Evolutionary conservation across 2,797 vertebrate species (phyloP).

Genomic region (Silurus aristotelis): DNA sequence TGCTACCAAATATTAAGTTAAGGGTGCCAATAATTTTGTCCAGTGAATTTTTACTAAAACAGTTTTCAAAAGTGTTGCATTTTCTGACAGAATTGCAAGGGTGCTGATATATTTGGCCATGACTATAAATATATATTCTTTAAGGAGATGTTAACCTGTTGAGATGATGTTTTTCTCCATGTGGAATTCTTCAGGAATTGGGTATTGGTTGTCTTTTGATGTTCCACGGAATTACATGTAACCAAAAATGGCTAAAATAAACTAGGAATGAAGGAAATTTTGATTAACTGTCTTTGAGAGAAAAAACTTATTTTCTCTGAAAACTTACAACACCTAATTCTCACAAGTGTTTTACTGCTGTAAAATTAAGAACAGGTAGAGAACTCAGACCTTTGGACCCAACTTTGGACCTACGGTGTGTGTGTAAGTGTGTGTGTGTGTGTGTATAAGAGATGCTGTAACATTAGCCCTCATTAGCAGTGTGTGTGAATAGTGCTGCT

Average conservation of each 20-base stretch:
- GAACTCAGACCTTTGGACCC: not conserved
- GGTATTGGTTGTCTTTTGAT: not conserved
- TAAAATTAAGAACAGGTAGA: not conserved
- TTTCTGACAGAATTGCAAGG: too few relatives aligned
- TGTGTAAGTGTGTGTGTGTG: constrained; percentile 22
- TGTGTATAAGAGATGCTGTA: constrained; percentile 41
- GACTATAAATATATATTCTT: not conserved
- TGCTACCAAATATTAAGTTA: too few relatives aligned
- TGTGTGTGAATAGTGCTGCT: constrained; percentile 53
- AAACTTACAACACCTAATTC: too few relatives aligned
- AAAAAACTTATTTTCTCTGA: too few relatives aligned
- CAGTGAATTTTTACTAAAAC: too few relatives aligned
- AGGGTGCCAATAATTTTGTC: too few relatives aligned
- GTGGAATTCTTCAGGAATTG: not conserved
- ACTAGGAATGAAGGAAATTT: not conserved
- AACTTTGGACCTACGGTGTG: not conserved
- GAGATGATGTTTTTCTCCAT: not conserved
- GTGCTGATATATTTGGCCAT: too few relatives aligned
- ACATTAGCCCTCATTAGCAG: constrained; percentile 55
- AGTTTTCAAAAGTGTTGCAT: too few relatives aligned
- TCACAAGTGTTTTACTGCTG: not conserved
- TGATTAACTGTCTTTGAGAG: not conserved
- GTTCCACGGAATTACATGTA: not conserved
- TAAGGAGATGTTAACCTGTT: not conserved
- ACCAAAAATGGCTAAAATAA: too few relatives aligned